Base-by-base conservation (phyloP, 2,113 vertebrate genomes). In the Albula glossodonta region DNA sequence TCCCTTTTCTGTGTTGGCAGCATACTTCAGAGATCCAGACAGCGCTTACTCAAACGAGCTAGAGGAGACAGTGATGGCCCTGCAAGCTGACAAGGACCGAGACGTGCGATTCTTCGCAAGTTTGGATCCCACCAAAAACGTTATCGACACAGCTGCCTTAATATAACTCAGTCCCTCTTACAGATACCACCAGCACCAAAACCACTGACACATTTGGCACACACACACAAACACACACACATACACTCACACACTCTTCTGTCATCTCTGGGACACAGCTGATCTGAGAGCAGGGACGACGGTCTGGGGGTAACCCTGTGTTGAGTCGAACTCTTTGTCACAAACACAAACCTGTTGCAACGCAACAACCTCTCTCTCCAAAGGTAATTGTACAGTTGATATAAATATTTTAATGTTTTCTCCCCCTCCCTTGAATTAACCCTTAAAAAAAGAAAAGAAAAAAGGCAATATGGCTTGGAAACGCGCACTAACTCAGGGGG, bases 101-200 rank as follows among this genome's bases (percentile, higher is more conserved):
- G 97, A 97, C 12, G 96, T 97, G 78, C 96, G 96, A 25, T 97
- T 97, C 93, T 97, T 97, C 49, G 96, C 97, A 89, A 96, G 94
- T 85, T 89, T 96, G 79, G 96, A 97, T 87, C 95, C 97, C 79
- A 95, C 93, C 86, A 94, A 87, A 90, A 90, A 86, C 90, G 53
- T 94, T 22, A 81, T 89, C 87, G 94, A 95, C 88, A 96, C 90
- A 0, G 89, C 95, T 51, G 87, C 92, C 41, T 87, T 95, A 84
- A 96, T 95, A 82, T 96, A 93, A 88, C 50, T 80, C 85, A 8
- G 78, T 84, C 15, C 57, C 52, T 25, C 41, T 31, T 83, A 87
- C 85, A 87, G 89, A 78, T 87, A 88, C 88, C 93, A 94, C 93
- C 94, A 94, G 94, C 93, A 94, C 88, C 92, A 5, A 66, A 86